Evolutionary conservation across 2,888 invertebrate genomes (phyloP).

Genomic region (Spialia ferax): DNA sequence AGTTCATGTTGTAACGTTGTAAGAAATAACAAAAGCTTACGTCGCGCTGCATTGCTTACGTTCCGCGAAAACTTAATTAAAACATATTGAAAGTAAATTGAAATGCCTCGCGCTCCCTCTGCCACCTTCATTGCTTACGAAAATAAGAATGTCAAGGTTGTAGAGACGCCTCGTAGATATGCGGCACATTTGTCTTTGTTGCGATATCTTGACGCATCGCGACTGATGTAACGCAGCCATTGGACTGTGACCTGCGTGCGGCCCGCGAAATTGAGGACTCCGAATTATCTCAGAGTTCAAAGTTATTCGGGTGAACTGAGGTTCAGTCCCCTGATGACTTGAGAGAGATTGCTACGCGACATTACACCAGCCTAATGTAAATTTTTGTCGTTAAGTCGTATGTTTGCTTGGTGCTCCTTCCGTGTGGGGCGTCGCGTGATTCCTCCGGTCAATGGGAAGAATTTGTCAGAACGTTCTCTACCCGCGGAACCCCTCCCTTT

Average conservation of each 20-base stretch:
- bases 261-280: slow-evolving; percentile 46
- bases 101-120: slow-evolving; percentile 30
- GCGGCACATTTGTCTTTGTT: slow-evolving; percentile 77
- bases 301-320: slow-evolving; percentile 60
- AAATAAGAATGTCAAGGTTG: slow-evolving; percentile 74
- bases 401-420: slow-evolving; percentile 64
- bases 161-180: slow-evolving; percentile 65
- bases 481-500: slow-evolving; percentile 50
- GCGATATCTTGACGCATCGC: slow-evolving; percentile 75
- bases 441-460: slow-evolving; percentile 65
- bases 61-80: slow-evolving; percentile 32
- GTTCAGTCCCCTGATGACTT: slow-evolving; percentile 77
- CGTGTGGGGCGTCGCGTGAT: slow-evolving; percentile 63
- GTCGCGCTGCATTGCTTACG: slow-evolving; percentile 16
- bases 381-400: slow-evolving; percentile 77
- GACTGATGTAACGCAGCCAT: slow-evolving; percentile 69
- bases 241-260: slow-evolving; percentile 54
- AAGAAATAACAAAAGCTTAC: slow-evolving; percentile 34
- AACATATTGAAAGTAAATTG: slow-evolving; percentile 34
- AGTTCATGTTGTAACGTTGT: slow-evolving; percentile 21
- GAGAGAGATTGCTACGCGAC: slow-evolving; percentile 83
- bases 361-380: slow-evolving; percentile 83
- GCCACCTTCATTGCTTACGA: slow-evolving; percentile 53
- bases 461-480: slow-evolving; percentile 48
- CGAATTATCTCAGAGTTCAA: slow-evolving; percentile 57